These are phyloP conservation scores for Darwinula stevensoni DNA, from an alignment of 2,888 invertebrate species.

Conservation along the genomic window DNA sequence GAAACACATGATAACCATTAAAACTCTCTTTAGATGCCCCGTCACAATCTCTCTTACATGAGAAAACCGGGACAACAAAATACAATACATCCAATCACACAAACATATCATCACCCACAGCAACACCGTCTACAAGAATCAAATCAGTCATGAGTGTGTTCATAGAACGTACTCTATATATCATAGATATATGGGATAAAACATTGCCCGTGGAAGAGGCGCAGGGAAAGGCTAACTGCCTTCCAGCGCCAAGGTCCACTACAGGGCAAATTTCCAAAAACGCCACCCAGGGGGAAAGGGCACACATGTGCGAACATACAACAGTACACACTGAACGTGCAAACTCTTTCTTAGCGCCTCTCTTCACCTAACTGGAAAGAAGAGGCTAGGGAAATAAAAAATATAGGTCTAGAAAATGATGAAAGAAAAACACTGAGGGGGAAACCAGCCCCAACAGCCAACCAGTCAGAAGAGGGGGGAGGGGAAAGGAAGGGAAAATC, in stretches of 20 bases:
- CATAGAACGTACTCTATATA: slow-evolving; percentile 94
- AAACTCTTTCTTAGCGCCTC: too few species aligned
- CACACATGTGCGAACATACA: background rate
- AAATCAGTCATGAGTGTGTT: slow-evolving; percentile 22
- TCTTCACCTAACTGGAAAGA: too few species aligned
- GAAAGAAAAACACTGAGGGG: too few species aligned
- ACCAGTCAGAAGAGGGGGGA: too few species aligned
- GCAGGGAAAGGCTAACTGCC: background rate
- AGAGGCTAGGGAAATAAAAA: too few species aligned
- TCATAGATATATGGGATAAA: slow-evolving; percentile 95
- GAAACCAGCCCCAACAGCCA: too few species aligned
- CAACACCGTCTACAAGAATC: background rate
- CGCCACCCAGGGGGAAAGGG: background rate
- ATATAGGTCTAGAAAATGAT: too few species aligned
- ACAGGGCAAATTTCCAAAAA: background rate
- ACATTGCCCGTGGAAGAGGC: slow-evolving; percentile 18
- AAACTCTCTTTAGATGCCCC: too few species aligned
- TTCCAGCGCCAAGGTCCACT: background rate
- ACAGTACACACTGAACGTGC: background rate
- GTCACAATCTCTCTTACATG: too few species aligned
- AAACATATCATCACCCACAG: background rate
- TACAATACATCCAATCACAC: background rate
- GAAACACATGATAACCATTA: too few species aligned
- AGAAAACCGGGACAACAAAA: slow-evolving; percentile 2
- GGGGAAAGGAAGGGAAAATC: too few species aligned